Base-by-base conservation (phyloP, 2,888 invertebrate genomes). In the Amphipyra berbera region DNA sequence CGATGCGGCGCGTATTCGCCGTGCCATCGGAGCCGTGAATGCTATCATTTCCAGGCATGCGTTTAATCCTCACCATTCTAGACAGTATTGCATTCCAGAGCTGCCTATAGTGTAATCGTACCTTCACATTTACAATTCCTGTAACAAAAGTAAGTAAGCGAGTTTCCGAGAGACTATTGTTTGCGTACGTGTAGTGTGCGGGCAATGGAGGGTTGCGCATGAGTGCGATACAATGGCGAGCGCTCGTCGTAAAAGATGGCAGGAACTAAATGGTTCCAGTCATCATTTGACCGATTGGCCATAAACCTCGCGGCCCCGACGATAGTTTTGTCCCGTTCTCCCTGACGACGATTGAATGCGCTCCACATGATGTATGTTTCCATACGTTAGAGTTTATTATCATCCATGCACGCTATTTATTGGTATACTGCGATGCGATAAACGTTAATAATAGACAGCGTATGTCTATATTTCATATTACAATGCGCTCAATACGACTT, bases 241-340 rank as follows among this genome's bases (percentile, higher is more conserved):
- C 54, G 63, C 42, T 63, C 56, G 84, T 88, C 87, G 86, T 90
- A 90, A 90, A 90, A 88, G 87, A 88, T 88, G 90, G 86, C 89
- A 90, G 88, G 84, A 86, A 89, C 89, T 86, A 90, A 92, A 91
- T 90, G 86, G 88, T 83, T 81, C 84, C 83, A 76, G 83, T 85
- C 85, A 81, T 80, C 82, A 83, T 87, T 86, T 90, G 88, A 90
- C 84, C 84, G 90, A 92, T 92, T 87, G 90, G 78, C 85, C 82
- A 86, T 90, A 90, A 90, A 91, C 78, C 82, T 76, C 69, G 74
- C 69, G 76, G 70, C 78, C 78, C 59, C 52, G 47, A 69, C 68
- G 69, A 68, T 74, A 79, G 76, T 81, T 83, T 81, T 78, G 85
- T 87, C 85, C 83, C 78, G 79, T 82, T 86, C 81, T 78, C 73